Base-by-base conservation (phyloP, 2,888 invertebrate species). In the Athetis lepigone region DNA sequence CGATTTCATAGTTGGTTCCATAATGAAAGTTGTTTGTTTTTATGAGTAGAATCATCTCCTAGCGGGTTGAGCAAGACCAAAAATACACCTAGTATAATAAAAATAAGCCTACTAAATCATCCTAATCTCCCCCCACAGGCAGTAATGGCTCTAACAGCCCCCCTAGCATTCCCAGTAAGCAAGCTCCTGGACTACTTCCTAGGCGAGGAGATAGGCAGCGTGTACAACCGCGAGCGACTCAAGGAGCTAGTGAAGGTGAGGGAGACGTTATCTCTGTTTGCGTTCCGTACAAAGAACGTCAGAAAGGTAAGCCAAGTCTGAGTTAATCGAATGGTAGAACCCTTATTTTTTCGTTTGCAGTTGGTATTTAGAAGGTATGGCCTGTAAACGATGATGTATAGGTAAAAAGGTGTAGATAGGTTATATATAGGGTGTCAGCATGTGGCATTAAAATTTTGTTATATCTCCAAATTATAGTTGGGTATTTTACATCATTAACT, bases 141-240 rank as follows among this genome's bases (percentile, higher is more conserved):
- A 54, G 98, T 99, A 71, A 99, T 99, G 99, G 90, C 97, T 1
- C 70, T 99, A 39, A 99, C 99, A 4, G 98, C 98, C 68, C 99
- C 99, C 0, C 91, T 99, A 19, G 97, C 99, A 37, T 99, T 96
- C 91, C 99, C 99, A 0, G 97, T 99, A 70, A 98, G 99, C 84
- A 97, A 97, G 82, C 88, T 99, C 29, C 94, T 99, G 83, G 99
- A 99, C 91, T 96, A 96, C 77, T 93, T 98, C 77, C 96, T 99
- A n/a, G 99, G 99, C 4, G 99, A 99, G 90, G 99, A 99, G 95
- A 98, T 99, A 70, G 99, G 99, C 57, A 98, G 97, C 87, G 98
- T 99, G 0, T 99, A 99, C 93, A 99, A 98, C 88, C 96, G 99
- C 59, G 99, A 99, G 87, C 96, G 99, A 47, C 96, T 99, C 21